Base-by-base conservation (phyloP, 2,888 invertebrate species). In the Acrobasis suavella region DNA sequence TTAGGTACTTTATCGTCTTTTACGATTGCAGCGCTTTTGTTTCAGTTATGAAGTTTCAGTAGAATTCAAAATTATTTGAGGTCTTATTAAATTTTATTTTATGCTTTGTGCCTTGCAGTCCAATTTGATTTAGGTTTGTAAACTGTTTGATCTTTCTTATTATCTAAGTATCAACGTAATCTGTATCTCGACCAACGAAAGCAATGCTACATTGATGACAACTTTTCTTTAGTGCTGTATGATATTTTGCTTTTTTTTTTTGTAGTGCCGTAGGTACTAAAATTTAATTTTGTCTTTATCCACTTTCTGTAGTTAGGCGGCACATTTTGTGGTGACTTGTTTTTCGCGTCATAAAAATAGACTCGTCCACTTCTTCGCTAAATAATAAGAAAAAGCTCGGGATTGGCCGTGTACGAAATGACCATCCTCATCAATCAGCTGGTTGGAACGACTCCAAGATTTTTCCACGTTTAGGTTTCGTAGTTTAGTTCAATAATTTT, bases 401-500 rank as follows among this genome's bases (percentile, higher is more conserved):
- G 91, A 91, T 92, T 92, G 91, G 91, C 88, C 90, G 91, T 91
- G 91, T 87, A 88, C 91, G 85, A 91, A 90, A 91, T 92, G 92
- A 89, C 92, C 92, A 92, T 91, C 92, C 92, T 91, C 92, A 92
- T 92, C 92, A 91, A 92, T 92, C 92, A 92, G 90, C 90, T 90
- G 87, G 86, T 92, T 92, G 92, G 92, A 90, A 76, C 78, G 78
- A 72, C 81, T 89, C 92, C 91, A 92, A 92, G 79, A 88, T 91
- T 92, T 91, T 92, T 91, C 90, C 89, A 89, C 90, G 91, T 91
- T 91, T 91, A 91, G 87, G 85, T 91, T 90, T 89, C 80, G 81
- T 85, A 90, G 90, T 89, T 91, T 88, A 85, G 87, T 87, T 84
- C 81, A 84, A 86, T 89, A 87, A 87, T 89, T 87, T 80, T 77